Evolutionary conservation across 2,888 invertebrate species (phyloP).

Genomic region (Meiosimyza platycephala): DNA sequence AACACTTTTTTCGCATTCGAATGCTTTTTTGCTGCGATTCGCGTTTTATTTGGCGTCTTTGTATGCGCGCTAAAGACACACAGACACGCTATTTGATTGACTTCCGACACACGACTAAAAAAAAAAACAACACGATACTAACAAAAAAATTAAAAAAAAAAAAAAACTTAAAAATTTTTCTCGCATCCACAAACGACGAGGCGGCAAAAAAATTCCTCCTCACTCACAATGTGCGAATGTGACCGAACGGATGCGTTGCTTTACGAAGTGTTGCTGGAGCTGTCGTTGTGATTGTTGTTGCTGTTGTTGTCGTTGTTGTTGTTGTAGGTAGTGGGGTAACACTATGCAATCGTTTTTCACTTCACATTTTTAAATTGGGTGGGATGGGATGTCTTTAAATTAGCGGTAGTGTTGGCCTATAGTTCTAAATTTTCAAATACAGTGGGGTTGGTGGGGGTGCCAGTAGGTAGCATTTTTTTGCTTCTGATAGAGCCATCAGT

Average conservation of each 20-base stretch:
- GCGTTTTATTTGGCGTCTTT: neutral
- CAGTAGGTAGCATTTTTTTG: neutral
- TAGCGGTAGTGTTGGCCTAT: no score
- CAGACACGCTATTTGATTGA: slow-evolving; percentile 66
- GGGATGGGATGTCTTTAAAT: no score
- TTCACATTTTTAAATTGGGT: slow-evolving; percentile 20
- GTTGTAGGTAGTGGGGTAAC: neutral
- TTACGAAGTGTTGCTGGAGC: neutral
- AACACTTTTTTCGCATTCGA: neutral
- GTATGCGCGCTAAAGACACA: slow-evolving; percentile 27
- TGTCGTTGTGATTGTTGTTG: neutral
- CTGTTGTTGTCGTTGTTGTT: slow-evolving; percentile 13
- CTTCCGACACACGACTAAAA: slow-evolving; percentile 67
- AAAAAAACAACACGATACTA: slow-evolving; percentile 31
- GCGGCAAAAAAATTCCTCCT: slow-evolving; percentile 39
- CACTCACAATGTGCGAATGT: slow-evolving; percentile 11
- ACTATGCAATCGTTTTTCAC: slow-evolving; percentile 35
- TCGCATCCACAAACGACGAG: slow-evolving; percentile 34
- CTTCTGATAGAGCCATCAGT: neutral
- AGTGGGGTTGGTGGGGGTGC: neutral
- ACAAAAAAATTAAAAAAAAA: slow-evolving; percentile 39
- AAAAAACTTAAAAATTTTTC: slow-evolving; percentile 38
- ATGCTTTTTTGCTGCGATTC: neutral
- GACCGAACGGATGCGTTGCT: slow-evolving; percentile 15
- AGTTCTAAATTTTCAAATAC: no score